These are phyloP conservation scores for Seira musarum DNA, from an alignment of 2,888 invertebrate genomes.

Conservation along the genomic window DNA sequence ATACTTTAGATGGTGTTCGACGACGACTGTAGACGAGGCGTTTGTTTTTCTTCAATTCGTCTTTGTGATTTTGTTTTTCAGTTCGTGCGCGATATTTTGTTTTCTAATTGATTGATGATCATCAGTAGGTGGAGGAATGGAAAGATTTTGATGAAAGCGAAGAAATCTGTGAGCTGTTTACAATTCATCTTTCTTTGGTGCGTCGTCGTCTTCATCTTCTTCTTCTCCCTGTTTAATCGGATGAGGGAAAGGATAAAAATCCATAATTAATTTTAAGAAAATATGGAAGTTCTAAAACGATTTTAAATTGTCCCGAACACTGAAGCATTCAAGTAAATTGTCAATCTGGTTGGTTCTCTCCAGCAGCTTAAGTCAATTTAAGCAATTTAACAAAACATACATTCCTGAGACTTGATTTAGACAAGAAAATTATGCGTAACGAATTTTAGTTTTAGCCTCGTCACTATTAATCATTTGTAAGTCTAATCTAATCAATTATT, in stretches of 20 bases:
- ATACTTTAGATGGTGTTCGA: too few species aligned
- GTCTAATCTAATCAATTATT: too few species aligned
- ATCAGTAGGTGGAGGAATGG: conserved; percentile 1
- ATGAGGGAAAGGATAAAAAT: too few species aligned
- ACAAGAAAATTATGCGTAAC: too few species aligned
- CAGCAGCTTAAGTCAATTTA: too few species aligned
- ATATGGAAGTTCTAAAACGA: neutral
- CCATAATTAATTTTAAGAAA: neutral
- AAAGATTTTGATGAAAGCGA: conserved; percentile 20
- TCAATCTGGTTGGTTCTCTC: conserved; percentile 58
- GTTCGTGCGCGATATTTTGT: too few species aligned
- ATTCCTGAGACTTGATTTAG: too few species aligned
- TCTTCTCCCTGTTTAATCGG: conserved; percentile 75
- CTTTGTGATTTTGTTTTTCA: neutral
- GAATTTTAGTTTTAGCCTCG: too few species aligned
- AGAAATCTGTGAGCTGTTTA: conserved; percentile 73
- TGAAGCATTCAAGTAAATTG: conserved; percentile 73
- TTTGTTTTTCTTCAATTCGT: neutral
- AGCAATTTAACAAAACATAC: too few species aligned
- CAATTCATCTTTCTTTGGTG: conserved; percentile 84
- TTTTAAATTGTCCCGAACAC: conserved; percentile 72
- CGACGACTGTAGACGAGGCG: too few species aligned
- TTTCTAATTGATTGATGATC: neutral
- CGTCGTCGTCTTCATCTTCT: conserved; percentile 82
- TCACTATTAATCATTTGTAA: too few species aligned